Conservation (phyloP, 2,113 vertebrate genomes). For the Anthoscopus minutus region DNA sequence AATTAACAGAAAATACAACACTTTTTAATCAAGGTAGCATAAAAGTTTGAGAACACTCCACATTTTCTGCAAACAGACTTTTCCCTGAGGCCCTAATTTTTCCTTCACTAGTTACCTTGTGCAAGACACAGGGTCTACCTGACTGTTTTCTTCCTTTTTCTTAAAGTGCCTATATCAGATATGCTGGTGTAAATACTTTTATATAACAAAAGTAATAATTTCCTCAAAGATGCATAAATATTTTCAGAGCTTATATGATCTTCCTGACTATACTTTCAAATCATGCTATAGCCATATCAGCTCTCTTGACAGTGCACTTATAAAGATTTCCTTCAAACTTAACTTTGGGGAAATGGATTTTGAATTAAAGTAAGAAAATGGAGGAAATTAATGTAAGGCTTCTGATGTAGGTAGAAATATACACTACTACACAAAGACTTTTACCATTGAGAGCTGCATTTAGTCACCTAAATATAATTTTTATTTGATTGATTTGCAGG, state of each 20-base stretch:
- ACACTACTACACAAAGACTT: neutral
- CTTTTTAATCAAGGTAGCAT: neutral
- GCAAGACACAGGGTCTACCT: neutral
- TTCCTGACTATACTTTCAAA: neutral
- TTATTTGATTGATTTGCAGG: neutral
- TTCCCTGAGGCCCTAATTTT: neutral
- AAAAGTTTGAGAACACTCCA: neutral
- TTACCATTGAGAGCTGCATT: neutral
- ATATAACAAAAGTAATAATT: neutral
- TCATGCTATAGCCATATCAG: neutral
- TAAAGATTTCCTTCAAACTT: neutral
- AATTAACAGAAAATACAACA: neutral
- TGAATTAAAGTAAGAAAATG: neutral
- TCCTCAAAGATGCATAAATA: neutral
- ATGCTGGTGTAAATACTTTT: conserved; percentile 7
- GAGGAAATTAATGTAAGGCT: neutral
- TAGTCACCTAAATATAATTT: neutral
- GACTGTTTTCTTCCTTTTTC: neutral
- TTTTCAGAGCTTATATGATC: neutral
- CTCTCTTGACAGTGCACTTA: neutral
- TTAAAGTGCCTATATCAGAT: neutral
- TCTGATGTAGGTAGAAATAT: neutral
- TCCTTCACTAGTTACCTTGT: neutral
- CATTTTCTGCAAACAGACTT: neutral
- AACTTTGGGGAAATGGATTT: neutral